Base-by-base conservation (phyloP, 2,797 vertebrate species). In the Coregonus sp. region DNA sequence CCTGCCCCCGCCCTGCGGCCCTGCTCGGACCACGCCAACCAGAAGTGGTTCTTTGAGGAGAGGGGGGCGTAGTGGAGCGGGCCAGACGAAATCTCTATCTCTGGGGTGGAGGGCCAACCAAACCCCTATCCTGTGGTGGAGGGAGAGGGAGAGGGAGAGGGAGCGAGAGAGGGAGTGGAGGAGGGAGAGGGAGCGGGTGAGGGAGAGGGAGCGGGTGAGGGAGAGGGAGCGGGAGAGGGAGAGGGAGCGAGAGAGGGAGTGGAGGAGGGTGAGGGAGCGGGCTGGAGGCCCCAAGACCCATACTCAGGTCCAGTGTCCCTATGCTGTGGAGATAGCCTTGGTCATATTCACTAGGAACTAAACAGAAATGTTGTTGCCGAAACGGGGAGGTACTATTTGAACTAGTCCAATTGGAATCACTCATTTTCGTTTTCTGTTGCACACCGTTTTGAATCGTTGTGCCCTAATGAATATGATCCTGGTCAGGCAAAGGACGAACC, bases 31-130 rank as follows among this genome's bases (percentile, higher is more conserved):
- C 95, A 90, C 0, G 87, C 88, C 51, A 79, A 86, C 75, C 97
- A 99, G 86, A 95, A 94, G 85, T 99, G 98, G 98, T 95, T 96
- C 91, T 99, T 99, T 88, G 93, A 95, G 90, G 96, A 97, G 82
- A 93, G 87, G 82, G 77, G 1, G 87, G 81, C 5, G 15, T 70
- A 47, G 20, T 47, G 69, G 6, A 61, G 2, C 4, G 18, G 75
- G 40, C 65, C 61, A 18, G 37, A 5, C 6, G 0, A 51, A 11
- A 52, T 72, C 72, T 16, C n/a, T 6, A 56, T 6, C 33, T 6
- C 50, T 51, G 66, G 4, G 14, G 2, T 11, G n/a, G 14, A 11
- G 15, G 67, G 35, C 5, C 67, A 15, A 69, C 67, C 67, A 69
- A 33, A 7, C 31, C 16, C 67, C 18, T 18, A 69, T 35, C 67